Evolutionary conservation across 2,113 vertebrate genomes (phyloP).

Genomic region (Dipodomys merriami): DNA sequence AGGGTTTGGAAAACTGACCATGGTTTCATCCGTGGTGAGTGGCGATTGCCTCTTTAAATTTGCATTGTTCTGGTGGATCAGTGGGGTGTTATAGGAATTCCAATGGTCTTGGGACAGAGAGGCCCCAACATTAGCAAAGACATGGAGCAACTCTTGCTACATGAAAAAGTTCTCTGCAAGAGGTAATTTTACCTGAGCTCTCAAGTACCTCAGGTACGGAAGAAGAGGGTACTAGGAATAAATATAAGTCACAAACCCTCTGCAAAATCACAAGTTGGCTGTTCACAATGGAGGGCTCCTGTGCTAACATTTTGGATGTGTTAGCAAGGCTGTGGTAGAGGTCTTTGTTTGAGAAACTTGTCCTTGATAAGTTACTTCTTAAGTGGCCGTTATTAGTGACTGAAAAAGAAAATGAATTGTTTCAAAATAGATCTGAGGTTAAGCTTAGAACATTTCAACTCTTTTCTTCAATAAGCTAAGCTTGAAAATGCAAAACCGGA

Average conservation of each 20-base stretch:
- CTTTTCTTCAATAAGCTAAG: constrained; percentile 5
- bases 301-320: too few relatives aligned
- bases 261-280: too few relatives aligned
- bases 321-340: background rate
- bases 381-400: background rate
- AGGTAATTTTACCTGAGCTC: background rate
- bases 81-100: background rate
- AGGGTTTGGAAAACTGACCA: background rate
- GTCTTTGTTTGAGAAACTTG: background rate
- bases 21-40: background rate
- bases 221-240: background rate
- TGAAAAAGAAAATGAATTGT: background rate
- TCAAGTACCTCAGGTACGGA: background rate
- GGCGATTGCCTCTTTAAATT: background rate
- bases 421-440: background rate
- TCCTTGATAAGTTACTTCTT: background rate
- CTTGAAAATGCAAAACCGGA: background rate
- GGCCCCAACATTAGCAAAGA: background rate
- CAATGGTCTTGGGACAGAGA: background rate
- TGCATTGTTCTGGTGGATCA: background rate
- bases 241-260: background rate
- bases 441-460: background rate
- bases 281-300: background rate
- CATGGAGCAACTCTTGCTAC: background rate
- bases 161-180: background rate